These are phyloP conservation scores for honey bee (Apis mellifera) DNA, from an alignment of 1,140 invertebrate species.

Conservation along the genomic window Amel_HAv3.1 CM009938.2:1029501-1030000, in stretches of 20 bases:
- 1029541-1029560: neutral
- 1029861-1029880: conserved; percentile 22
- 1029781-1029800: neutral
- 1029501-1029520: neutral
- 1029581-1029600: conserved; percentile 14
- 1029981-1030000: neutral
- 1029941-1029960: neutral
- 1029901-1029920: conserved; percentile 16
- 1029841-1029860: conserved; percentile 36
- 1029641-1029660: conserved; percentile 42
- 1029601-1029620: conserved; percentile 41
- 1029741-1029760: conserved; percentile 26
- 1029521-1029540: no score
- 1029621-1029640: conserved; percentile 45
- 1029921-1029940: conserved; percentile 13
- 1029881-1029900: neutral
- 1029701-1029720: conserved; percentile 35
- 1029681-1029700: conserved; percentile 40
- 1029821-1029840: conserved; percentile 37
- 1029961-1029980: conserved; percentile 1
- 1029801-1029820: neutral
- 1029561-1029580: conserved; percentile 4
- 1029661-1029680: conserved; percentile 48
- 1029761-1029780: neutral
- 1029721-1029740: conserved; percentile 19